Evolutionary conservation across 1,140 invertebrate species (phyloP).

Genomic region (Aplysia californica): DNA sequence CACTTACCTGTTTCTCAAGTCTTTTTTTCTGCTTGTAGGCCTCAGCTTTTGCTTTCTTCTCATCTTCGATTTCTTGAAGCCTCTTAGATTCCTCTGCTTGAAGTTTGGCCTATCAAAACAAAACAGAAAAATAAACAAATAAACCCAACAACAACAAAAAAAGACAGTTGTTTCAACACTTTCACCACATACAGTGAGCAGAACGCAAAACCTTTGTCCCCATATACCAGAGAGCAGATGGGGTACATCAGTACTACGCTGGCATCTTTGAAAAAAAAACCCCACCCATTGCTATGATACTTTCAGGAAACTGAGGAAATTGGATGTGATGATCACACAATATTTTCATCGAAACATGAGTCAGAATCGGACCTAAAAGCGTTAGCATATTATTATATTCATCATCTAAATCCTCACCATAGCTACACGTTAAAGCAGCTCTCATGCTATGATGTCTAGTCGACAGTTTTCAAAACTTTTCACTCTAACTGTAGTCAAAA

Average conservation of each 20-base stretch:
- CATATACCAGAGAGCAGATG: too few relatives aligned
- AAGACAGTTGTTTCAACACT: background rate
- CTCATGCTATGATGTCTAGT: too few relatives aligned
- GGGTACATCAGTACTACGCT: too few relatives aligned
- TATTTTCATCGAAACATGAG: background rate
- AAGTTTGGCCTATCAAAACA: constrained; percentile 38
- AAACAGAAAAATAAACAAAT: background rate
- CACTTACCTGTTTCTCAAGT: constrained; percentile 57
- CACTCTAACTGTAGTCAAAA: too few relatives aligned
- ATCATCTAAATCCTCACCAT: background rate
- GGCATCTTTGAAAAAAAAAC: background rate
- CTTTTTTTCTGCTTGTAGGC: constrained; percentile 60
- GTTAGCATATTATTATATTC: too few relatives aligned
- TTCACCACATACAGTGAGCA: background rate
- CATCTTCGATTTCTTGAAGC: constrained; percentile 53
- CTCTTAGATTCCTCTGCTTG: constrained; percentile 54
- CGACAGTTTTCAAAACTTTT: too few relatives aligned
- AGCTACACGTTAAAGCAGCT: too few relatives aligned
- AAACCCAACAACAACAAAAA: too few relatives aligned
- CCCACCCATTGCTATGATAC: background rate
- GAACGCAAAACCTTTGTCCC: too few relatives aligned
- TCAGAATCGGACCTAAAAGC: background rate
- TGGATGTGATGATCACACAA: background rate
- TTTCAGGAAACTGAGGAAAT: background rate
- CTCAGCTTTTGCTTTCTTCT: constrained; percentile 54